Evolutionary conservation across 2,888 invertebrate genomes (phyloP).

Genomic region (Julus scandinavius): DNA sequence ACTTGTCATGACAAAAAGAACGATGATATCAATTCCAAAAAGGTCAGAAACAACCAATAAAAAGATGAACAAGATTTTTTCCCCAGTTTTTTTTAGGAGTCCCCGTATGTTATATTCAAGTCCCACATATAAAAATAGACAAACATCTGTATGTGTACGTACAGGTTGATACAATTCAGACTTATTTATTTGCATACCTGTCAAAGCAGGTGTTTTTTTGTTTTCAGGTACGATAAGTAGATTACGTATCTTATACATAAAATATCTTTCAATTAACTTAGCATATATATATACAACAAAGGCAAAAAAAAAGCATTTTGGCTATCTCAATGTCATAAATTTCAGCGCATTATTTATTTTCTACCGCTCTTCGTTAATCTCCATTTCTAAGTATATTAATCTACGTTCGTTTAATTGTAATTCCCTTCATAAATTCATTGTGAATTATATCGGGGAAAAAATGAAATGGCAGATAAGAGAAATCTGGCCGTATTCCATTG

Average conservation of each 20-base stretch:
- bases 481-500: background rate
- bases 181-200: background rate
- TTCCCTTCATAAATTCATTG: conserved; percentile 3
- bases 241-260: background rate
- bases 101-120: background rate
- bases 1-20: conserved; percentile 40
- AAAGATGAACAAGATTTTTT: conserved; percentile 20
- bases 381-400: background rate
- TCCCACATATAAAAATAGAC: background rate
- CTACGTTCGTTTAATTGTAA: background rate
- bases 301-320: background rate
- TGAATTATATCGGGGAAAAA: background rate
- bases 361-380: background rate
- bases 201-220: background rate
- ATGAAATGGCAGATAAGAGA: background rate
- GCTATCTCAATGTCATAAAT: background rate
- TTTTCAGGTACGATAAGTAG: background rate
- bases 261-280: background rate
- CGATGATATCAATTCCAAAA: conserved; percentile 43
- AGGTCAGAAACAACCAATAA: conserved; percentile 39
- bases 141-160: background rate
- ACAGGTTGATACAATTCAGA: background rate
- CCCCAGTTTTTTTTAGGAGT: background rate
- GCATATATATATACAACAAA: background rate
- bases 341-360: background rate